phyloP scores from a whole-genome alignment of 1,140 invertebrate genomes.

The Rhagoletis pomonella region DNA sequence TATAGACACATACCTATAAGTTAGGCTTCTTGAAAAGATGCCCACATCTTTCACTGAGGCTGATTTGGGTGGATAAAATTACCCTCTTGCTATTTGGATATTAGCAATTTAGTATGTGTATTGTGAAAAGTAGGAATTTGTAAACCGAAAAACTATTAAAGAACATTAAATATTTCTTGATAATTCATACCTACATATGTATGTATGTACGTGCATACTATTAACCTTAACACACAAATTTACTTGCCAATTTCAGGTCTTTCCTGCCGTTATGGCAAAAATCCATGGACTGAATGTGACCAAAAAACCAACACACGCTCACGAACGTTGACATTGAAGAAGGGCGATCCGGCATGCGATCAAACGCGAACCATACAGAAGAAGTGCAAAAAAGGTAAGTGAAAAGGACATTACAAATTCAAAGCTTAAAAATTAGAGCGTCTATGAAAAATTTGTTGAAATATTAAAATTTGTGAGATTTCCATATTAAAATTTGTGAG shows the following conservation, averaged over 20 bases:
- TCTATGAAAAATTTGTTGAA: background rate
- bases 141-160: too few relatives aligned
- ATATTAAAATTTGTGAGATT: background rate
- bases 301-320: constrained; percentile 86
- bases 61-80: too few relatives aligned
- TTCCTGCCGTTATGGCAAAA: constrained; percentile 87
- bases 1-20: too few relatives aligned
- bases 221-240: background rate
- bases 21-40: too few relatives aligned
- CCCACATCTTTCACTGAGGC: too few relatives aligned
- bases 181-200: too few relatives aligned
- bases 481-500: constrained; percentile 1
- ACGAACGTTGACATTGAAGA: constrained; percentile 87
- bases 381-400: constrained; percentile 91
- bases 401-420: constrained; percentile 17
- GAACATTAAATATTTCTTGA: too few relatives aligned
- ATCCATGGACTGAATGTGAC: constrained; percentile 91
- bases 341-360: constrained; percentile 86
- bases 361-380: constrained; percentile 90
- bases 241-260: constrained; percentile 60
- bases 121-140: too few relatives aligned
- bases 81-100: too few relatives aligned
- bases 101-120: too few relatives aligned
- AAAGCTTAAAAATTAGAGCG: background rate
- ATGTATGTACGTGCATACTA: too few relatives aligned